These are phyloP conservation scores for Laspeyria flexula DNA, from an alignment of 2,888 invertebrate genomes.

Conservation along the genomic window DNA sequence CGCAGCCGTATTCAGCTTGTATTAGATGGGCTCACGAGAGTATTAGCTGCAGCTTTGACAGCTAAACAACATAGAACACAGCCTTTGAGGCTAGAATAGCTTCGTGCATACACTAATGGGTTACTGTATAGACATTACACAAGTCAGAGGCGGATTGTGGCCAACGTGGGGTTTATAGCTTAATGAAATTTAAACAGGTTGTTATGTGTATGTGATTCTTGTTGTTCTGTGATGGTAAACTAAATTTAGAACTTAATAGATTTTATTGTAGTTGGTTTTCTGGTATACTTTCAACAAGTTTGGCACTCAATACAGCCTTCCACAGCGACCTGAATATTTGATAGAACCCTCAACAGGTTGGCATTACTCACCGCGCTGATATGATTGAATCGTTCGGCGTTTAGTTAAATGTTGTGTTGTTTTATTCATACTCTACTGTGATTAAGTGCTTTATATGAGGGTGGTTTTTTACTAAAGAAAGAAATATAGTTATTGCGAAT, in stretches of 20 bases:
- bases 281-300: conserved; percentile 2
- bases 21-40: background rate
- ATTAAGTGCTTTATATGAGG: background rate
- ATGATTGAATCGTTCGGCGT: conserved; percentile 20
- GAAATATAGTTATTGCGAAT: too few relatives aligned
- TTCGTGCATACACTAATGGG: background rate
- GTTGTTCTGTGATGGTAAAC: background rate
- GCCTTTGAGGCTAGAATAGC: background rate
- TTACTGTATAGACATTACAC: too few relatives aligned
- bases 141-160: too few relatives aligned
- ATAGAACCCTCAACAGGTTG: conserved; percentile 36
- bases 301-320: conserved; percentile 1
- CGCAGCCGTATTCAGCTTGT: background rate
- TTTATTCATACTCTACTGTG: background rate
- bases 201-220: background rate
- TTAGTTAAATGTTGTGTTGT: background rate
- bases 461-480: too few relatives aligned
- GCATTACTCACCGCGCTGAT: background rate
- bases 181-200: too few relatives aligned
- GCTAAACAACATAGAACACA: background rate
- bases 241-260: too few relatives aligned
- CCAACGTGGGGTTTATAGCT: too few relatives aligned
- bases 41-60: background rate
- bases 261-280: too few relatives aligned
- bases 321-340: conserved; percentile 30